These are phyloP conservation scores for Cinclus mexicanus DNA, from an alignment of 2,113 vertebrate genomes.

Conservation along the genomic window DNA sequence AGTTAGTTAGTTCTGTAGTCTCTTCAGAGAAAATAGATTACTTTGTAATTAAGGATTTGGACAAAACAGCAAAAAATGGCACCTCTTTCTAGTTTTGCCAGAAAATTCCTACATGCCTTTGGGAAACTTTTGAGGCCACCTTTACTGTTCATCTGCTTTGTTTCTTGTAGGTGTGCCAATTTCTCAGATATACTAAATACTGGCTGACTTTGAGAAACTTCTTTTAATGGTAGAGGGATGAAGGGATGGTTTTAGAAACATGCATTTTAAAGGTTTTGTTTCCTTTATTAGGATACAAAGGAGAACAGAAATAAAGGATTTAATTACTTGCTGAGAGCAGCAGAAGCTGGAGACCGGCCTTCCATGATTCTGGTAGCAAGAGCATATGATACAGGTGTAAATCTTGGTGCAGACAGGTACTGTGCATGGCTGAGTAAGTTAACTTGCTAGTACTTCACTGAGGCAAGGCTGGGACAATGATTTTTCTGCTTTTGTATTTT, in stretches of 20 bases:
- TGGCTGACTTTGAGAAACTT: not conserved
- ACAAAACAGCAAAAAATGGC: not conserved
- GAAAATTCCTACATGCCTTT: not conserved
- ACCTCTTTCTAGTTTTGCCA: not conserved
- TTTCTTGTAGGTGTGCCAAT: not conserved
- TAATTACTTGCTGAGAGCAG: conserved; percentile 86
- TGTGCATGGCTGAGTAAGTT: not conserved
- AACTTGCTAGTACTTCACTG: not conserved
- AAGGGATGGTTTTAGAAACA: not conserved
- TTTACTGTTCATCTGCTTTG: not conserved
- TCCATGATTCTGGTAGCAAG: conserved; percentile 92
- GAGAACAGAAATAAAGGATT: conserved; percentile 90
- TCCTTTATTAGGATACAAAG: conserved; percentile 80
- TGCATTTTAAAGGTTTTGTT: not conserved
- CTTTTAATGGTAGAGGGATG: not conserved
- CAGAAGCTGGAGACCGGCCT: conserved; percentile 90
- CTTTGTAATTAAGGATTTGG: not conserved
- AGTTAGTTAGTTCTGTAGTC: not conserved
- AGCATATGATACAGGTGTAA: conserved; percentile 87
- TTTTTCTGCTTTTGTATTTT: not conserved
- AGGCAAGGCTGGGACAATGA: not conserved
- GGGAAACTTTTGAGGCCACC: not conserved
- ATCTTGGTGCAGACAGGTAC: conserved; percentile 87
- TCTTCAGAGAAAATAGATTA: not conserved
- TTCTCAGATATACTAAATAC: not conserved